These are phyloP conservation scores for Porites lutea DNA, from an alignment of 64 coral and sea anemone species.

Conservation along the genomic window DNA sequence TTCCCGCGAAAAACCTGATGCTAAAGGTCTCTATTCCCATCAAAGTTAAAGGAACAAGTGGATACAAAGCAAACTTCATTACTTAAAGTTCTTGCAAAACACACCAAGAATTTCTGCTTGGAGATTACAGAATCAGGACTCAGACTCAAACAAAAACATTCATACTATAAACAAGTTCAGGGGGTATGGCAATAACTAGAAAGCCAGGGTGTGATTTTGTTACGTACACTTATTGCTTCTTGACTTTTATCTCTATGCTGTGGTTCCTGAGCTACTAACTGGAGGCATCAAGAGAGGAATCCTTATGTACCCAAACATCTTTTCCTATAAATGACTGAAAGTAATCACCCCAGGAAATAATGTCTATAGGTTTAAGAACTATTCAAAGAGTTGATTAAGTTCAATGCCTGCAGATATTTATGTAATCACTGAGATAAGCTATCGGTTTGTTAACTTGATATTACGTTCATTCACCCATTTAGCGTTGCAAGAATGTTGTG, in stretches of 20 bases:
- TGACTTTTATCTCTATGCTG: slow-evolving; percentile 53
- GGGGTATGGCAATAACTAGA: slow-evolving; percentile 55
- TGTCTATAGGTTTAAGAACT: neutral
- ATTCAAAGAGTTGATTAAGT: neutral
- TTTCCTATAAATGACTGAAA: neutral
- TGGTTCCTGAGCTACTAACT: slow-evolving; percentile 55
- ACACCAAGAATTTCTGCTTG: slow-evolving; percentile 55
- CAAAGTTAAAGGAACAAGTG: slow-evolving; percentile 12
- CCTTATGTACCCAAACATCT: slow-evolving; percentile 10
- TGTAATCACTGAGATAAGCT: too few relatives aligned
- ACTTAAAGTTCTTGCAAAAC: slow-evolving; percentile 30
- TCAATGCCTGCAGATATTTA: neutral
- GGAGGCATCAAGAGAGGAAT: slow-evolving; percentile 39
- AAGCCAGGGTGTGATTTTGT: slow-evolving; percentile 72
- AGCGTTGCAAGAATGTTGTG: too few relatives aligned
- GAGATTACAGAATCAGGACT: slow-evolving; percentile 45
- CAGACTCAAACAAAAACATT: slow-evolving; percentile 49
- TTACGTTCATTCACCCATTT: too few relatives aligned
- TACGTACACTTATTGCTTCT: slow-evolving; percentile 10
- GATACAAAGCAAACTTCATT: slow-evolving; percentile 8
- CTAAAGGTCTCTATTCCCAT: too few relatives aligned
- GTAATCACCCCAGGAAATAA: neutral
- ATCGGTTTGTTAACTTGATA: too few relatives aligned
- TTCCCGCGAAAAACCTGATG: too few relatives aligned
- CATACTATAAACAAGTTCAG: slow-evolving; percentile 64